Evolutionary conservation across 2,113 vertebrate genomes (phyloP).

Genomic region (Mohoua ochrocephala): DNA sequence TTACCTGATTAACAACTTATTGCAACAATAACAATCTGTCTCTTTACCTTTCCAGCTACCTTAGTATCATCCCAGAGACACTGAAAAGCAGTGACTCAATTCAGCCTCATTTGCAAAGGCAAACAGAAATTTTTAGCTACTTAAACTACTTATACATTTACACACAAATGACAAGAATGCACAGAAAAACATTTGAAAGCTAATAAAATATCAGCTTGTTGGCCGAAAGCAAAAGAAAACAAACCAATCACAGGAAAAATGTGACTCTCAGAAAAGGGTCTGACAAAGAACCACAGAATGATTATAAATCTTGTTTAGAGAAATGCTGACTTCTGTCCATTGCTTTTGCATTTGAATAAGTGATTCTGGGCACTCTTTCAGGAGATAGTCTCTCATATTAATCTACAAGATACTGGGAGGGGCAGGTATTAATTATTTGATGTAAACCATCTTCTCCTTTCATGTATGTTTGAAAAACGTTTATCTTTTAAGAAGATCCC

Average conservation of each 20-base stretch:
- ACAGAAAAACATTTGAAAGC: neutral
- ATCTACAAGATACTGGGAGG: neutral
- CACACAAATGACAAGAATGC: neutral
- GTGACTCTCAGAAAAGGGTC: neutral
- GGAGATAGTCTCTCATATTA: neutral
- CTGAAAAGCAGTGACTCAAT: neutral
- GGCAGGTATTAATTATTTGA: neutral
- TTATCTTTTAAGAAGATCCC: neutral
- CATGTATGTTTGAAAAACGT: neutral
- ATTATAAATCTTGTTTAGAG: neutral
- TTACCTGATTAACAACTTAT: neutral
- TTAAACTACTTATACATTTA: neutral
- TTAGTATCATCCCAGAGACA: neutral
- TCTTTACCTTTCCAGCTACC: neutral
- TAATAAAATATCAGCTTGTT: neutral
- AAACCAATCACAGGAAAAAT: neutral
- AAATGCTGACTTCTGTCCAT: neutral
- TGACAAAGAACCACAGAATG: neutral
- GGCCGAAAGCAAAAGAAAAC: neutral
- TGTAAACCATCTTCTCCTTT: neutral
- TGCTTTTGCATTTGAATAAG: neutral
- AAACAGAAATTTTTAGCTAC: neutral
- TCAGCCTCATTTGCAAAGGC: neutral
- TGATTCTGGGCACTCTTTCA: neutral
- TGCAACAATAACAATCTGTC: neutral